phyloP scores from a whole-genome alignment of 1,140 invertebrate genomes.

The Bombus vancouverensis region DNA sequence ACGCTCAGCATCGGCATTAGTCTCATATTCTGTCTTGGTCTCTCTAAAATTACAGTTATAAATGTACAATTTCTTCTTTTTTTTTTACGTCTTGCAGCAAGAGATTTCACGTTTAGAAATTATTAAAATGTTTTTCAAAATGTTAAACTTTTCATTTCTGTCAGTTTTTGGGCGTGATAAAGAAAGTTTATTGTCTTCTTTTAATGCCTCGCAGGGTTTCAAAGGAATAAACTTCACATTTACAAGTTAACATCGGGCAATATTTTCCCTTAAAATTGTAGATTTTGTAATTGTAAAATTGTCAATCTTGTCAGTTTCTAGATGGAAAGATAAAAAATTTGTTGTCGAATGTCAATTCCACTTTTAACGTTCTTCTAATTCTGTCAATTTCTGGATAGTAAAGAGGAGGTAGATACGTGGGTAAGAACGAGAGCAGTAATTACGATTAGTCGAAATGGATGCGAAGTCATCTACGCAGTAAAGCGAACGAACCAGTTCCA shows the following conservation, averaged over 20 bases:
- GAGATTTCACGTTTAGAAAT: background rate
- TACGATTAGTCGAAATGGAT: background rate
- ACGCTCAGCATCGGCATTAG: slow-evolving; percentile 88
- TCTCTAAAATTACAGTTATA: slow-evolving; percentile 78
- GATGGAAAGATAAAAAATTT: background rate
- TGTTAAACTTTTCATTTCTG: too few species aligned
- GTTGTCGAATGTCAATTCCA: background rate
- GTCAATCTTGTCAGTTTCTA: background rate
- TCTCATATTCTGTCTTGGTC: slow-evolving; percentile 83
- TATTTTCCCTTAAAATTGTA: background rate
- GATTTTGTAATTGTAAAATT: background rate
- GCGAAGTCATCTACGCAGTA: background rate
- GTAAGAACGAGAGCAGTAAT: too few species aligned
- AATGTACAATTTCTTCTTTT: background rate
- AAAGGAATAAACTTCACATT: too few species aligned
- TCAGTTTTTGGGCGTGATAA: too few species aligned
- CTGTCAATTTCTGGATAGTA: background rate
- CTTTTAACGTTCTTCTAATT: background rate
- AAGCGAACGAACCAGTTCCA: background rate
- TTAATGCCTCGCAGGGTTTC: too few species aligned
- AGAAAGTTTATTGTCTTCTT: too few species aligned
- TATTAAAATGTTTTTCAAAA: too few species aligned
- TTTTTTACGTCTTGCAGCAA: background rate
- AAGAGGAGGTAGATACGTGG: background rate
- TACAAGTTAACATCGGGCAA: too few species aligned